phyloP scores from a whole-genome alignment of 2,113 vertebrate species.

The Mungos mungo region DNA sequence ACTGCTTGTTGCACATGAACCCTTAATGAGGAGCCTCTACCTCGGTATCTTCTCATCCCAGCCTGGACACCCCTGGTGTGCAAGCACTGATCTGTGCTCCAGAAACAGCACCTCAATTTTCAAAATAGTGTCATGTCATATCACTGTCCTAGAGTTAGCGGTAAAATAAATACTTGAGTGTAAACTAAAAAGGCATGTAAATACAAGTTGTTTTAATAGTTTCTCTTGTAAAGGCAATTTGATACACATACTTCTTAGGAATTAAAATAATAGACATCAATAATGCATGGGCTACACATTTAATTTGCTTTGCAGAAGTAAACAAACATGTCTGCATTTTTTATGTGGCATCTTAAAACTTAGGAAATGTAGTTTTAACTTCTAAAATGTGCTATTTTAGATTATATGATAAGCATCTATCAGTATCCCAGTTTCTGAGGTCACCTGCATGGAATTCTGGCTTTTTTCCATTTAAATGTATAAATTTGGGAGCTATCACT shows the following conservation, averaged over 20 bases:
- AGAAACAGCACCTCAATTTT: slow-evolving; percentile 8
- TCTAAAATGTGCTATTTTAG: slow-evolving; percentile 61
- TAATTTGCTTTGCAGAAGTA: slow-evolving; percentile 77
- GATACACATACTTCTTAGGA: slow-evolving; percentile 79
- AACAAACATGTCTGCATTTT: slow-evolving; percentile 68
- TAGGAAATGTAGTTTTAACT: slow-evolving; percentile 66
- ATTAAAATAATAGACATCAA: slow-evolving; percentile 83
- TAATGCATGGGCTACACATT: slow-evolving; percentile 76
- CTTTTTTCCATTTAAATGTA: slow-evolving; percentile 21
- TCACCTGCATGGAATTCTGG: background rate
- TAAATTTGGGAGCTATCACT: background rate
- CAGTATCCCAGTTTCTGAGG: background rate
- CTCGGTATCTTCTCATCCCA: background rate
- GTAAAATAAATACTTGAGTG: slow-evolving; percentile 77
- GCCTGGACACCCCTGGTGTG: background rate
- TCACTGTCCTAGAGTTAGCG: slow-evolving; percentile 75
- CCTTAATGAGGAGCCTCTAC: background rate
- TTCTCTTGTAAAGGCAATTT: slow-evolving; percentile 82
- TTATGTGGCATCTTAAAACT: slow-evolving; percentile 64
- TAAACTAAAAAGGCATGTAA: slow-evolving; percentile 81
- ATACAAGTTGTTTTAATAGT: slow-evolving; percentile 80
- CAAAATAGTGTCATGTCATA: slow-evolving; percentile 61
- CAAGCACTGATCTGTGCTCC: background rate
- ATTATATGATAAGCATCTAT: slow-evolving; percentile 28
- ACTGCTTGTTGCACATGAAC: background rate